phyloP scores from a whole-genome alignment of 1,140 invertebrate species.

The Sminthurinus signatus region DNA sequence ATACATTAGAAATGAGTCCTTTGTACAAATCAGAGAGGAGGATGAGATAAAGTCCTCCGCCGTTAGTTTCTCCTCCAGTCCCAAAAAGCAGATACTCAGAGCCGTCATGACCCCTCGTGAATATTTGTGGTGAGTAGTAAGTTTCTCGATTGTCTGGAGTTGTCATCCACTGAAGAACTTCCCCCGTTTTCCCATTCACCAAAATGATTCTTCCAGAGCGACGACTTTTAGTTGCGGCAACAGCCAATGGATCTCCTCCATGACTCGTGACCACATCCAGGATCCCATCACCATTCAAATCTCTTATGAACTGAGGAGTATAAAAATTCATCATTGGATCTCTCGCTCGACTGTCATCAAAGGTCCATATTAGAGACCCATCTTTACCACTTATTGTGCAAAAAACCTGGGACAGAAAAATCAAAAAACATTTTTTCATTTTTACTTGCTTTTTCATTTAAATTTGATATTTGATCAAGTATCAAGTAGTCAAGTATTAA shows the following conservation, averaged over 20 bases:
- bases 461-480: no score
- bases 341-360: slow-evolving; percentile 45
- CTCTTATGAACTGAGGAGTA: slow-evolving; percentile 63
- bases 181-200: slow-evolving; percentile 63
- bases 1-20: slow-evolving; percentile 46
- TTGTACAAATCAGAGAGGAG: slow-evolving; percentile 53
- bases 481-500: not conserved
- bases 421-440: not conserved
- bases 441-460: no score
- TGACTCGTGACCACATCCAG: slow-evolving; percentile 67
- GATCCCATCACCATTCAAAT: slow-evolving; percentile 64
- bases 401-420: slow-evolving; percentile 51
- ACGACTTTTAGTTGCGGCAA: slow-evolving; percentile 41
- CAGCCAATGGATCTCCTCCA: slow-evolving; percentile 52
- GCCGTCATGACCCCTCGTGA: slow-evolving; percentile 52
- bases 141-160: slow-evolving; percentile 57
- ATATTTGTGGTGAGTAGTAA: slow-evolving; percentile 64
- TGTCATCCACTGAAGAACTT: slow-evolving; percentile 55
- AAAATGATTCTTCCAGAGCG: slow-evolving; percentile 58
- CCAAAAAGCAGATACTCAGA: slow-evolving; percentile 59
- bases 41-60: slow-evolving; percentile 62
- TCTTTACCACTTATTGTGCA: slow-evolving; percentile 60
- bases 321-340: slow-evolving; percentile 53
- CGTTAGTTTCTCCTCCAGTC: slow-evolving; percentile 65
- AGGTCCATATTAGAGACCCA: slow-evolving; percentile 62